phyloP scores from a whole-genome alignment of 2,888 invertebrate genomes.

The Dorcus hopei region DNA sequence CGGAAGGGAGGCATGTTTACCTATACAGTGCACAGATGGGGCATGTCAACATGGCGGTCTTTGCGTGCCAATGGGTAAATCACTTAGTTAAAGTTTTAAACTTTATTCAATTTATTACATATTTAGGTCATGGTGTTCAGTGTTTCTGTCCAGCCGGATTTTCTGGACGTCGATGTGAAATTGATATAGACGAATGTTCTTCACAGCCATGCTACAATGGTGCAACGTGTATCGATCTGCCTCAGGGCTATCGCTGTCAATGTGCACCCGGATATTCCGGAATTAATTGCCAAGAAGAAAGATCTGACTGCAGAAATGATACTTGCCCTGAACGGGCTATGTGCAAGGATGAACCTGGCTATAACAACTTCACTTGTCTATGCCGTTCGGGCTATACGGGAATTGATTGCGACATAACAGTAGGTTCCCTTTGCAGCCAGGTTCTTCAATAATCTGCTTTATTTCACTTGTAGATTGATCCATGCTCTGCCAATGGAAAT shows the following conservation, averaged over 20 bases:
- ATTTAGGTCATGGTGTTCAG: conserved; percentile 71
- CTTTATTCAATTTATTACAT: neutral
- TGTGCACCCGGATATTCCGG: conserved; percentile 86
- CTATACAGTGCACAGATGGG: conserved; percentile 81
- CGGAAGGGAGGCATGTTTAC: conserved; percentile 81
- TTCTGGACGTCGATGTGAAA: conserved; percentile 88
- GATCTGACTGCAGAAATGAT: conserved; percentile 81
- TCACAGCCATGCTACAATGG: conserved; percentile 93
- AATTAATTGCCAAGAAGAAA: conserved; percentile 93
- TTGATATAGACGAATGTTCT: conserved; percentile 92
- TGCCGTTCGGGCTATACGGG: conserved; percentile 95
- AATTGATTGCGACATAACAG: conserved; percentile 84
- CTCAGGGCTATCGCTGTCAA: conserved; percentile 88
- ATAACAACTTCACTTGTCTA: conserved; percentile 85
- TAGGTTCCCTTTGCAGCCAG: conserved; percentile 43
- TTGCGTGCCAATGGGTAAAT: conserved; percentile 73
- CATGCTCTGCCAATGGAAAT: conserved; percentile 84
- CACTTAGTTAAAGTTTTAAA: neutral
- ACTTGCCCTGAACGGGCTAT: conserved; percentile 94
- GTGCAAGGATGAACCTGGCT: conserved; percentile 93
- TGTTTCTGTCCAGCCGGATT: conserved; percentile 95
- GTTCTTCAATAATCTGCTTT: neutral
- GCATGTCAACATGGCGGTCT: conserved; percentile 90
- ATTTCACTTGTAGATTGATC: conserved; percentile 67
- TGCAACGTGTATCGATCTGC: conserved; percentile 86